Percentiles rank a stretch among this genome's conserved stretches.
These are phyloP conservation scores for Labeo rohita DNA, from an alignment of 2,113 vertebrate species.

Conservation along the genomic window DNA sequence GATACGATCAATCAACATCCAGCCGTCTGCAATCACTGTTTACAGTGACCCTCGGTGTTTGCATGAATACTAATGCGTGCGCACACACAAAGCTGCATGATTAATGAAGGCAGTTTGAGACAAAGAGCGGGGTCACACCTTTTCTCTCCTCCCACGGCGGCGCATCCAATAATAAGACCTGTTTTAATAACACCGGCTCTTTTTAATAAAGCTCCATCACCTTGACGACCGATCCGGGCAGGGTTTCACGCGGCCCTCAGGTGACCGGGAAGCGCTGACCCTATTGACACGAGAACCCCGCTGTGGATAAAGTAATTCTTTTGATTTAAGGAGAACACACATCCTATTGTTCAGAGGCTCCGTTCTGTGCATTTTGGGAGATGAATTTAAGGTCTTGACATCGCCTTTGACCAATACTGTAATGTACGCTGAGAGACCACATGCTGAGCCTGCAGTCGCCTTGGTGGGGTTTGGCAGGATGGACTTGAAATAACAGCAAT, in stretches of 20 bases:
- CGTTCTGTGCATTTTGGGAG: conserved; percentile 16
- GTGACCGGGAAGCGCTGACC: conserved; percentile 63
- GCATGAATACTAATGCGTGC: conserved; percentile 69
- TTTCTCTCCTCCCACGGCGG: conserved; percentile 42
- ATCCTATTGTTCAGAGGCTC: conserved; percentile 12
- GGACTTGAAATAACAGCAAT: conserved; percentile 15
- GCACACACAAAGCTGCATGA: conserved; percentile 47
- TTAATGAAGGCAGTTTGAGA: conserved; percentile 64
- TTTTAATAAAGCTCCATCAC: conserved; percentile 58
- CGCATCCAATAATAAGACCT: conserved; percentile 59
- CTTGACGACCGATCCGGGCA: conserved; percentile 25
- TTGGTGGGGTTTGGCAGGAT: conserved; percentile 5
- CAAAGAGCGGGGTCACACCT: conserved; percentile 53
- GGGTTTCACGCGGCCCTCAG: conserved; percentile 46
- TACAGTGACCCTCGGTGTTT: conserved; percentile 66
- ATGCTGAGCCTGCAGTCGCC: conserved; percentile 16
- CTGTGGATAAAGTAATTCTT: conserved; percentile 39
- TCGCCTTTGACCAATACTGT: conserved; percentile 17
- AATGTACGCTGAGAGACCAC: conserved; percentile 22
- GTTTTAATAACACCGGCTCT: conserved; percentile 54
- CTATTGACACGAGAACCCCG: conserved; percentile 57
- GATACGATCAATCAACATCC: conserved; percentile 70
- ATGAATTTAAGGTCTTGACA: conserved; percentile 32
- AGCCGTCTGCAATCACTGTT: conserved; percentile 66
- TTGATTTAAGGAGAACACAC: conserved; percentile 41